phyloP scores from a whole-genome alignment of 1,140 invertebrate species.

The Subanguina moxae region DNA sequence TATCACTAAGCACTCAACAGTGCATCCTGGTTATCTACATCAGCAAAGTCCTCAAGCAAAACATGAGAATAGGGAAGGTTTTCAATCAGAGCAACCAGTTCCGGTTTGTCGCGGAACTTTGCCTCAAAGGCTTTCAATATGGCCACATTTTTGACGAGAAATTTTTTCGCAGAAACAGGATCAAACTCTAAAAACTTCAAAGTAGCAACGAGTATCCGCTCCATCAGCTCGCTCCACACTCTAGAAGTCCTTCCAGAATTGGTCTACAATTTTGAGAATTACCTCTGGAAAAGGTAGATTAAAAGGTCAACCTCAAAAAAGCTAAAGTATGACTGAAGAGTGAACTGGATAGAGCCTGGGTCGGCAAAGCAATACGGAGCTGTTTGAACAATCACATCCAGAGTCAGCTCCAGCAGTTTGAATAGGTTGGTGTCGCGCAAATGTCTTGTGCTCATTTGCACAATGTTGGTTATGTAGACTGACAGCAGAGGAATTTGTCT shows the following conservation, averaged over 20 bases:
- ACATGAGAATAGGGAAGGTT: not conserved
- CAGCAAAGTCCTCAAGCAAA: too few species aligned
- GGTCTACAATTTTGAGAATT: not conserved
- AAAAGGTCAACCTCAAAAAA: slow-evolving; percentile 7
- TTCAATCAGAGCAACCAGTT: not conserved
- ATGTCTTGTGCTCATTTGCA: not conserved
- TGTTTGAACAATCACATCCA: not conserved
- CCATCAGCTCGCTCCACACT: slow-evolving; percentile 1
- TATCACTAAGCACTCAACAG: too few species aligned
- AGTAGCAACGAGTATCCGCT: not conserved
- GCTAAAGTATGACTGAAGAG: not conserved
- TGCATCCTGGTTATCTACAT: too few species aligned
- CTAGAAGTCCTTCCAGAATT: not conserved
- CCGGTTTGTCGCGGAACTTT: not conserved
- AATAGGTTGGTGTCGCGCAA: not conserved
- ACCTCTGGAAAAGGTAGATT: too few species aligned
- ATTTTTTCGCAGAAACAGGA: not conserved
- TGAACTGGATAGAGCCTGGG: not conserved
- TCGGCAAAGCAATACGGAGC: not conserved
- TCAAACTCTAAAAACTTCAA: not conserved
- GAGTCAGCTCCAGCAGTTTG: not conserved
- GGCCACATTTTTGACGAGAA: not conserved
- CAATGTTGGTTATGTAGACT: not conserved
- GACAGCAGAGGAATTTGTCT: slow-evolving; percentile 1
- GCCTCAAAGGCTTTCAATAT: not conserved